Evolutionary conservation across 2,113 vertebrate species (phyloP).

Genomic region (Bubo blakistoni): DNA sequence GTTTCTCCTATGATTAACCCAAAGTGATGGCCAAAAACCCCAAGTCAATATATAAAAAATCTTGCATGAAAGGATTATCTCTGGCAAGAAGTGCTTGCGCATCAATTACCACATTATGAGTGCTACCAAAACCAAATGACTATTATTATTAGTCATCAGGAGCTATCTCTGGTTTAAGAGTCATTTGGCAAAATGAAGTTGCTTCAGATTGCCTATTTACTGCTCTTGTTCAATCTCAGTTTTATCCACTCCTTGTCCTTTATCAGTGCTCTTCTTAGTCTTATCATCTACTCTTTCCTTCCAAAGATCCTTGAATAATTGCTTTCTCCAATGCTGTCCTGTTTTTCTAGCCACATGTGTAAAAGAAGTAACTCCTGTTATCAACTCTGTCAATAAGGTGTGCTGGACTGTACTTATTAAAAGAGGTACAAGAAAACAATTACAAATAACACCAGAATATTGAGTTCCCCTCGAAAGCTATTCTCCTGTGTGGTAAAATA

Average conservation of each 20-base stretch:
- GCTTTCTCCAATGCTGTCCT: neutral
- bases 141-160: neutral
- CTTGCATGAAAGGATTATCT: neutral
- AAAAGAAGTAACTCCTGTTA: neutral
- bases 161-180: neutral
- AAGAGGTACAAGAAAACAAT: neutral
- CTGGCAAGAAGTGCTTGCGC: neutral
- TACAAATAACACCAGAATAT: neutral
- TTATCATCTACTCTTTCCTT: neutral
- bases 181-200: neutral
- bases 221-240: neutral
- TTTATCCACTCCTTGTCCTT: neutral
- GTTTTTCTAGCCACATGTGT: neutral
- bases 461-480: neutral
- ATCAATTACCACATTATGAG: neutral
- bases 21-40: neutral
- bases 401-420: neutral
- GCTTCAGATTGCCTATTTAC: neutral
- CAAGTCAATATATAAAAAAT: neutral
- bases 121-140: neutral
- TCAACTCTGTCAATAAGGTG: neutral
- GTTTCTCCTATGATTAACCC: neutral
- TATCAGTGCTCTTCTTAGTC: neutral
- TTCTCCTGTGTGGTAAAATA: neutral
- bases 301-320: neutral